Evolutionary conservation across 2,797 vertebrate genomes (phyloP), one percentile per base, ranked within the genome.

Genomic region (Ambastaia sidthimunki): DNA sequence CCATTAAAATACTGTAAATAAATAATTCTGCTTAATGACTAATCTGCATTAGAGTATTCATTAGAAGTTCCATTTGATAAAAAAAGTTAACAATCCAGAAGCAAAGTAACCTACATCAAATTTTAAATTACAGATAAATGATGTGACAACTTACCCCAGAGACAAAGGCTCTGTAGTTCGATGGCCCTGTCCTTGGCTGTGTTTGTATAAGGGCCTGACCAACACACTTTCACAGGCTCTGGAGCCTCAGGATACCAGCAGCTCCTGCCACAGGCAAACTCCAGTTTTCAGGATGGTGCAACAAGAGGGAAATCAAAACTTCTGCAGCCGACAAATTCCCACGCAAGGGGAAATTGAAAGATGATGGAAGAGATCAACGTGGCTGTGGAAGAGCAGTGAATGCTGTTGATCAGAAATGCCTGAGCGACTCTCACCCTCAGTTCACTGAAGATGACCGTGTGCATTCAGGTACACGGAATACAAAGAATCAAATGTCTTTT

Each of bases 141-240:
- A 68, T 59, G 5, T 47, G n/a, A 25, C 50, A 48, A 82, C 90
- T 93, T 93, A 97, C 96, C 95, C 94, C 94, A 96, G 95, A 97
- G 95, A 94, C 90, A 88, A 90, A 94, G 93, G 94, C 96, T 96
- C 95, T 96, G 95, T 91, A 96, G 94, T 97, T 95, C 96, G 94
- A 93, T 90, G 93, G 94, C 93, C 92, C 84, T 85, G 93, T 91
- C 90, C 92, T 89, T 78, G 70, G 80, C 89, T 88, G 80, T 41
- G 78, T 89, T 88, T 89, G 85, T 90, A 87, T 88, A 91, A 89
- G 89, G 62, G 80, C 68, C 87, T 88, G 90, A 85, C 88, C 87
- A 86, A 74, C 62, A 31, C 89, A 81, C 87, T 69, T 59, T 89
- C 83, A 47, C 89, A 60, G 84, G 85, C 85, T 85, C 83, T 37